Base-by-base conservation (phyloP, 1,140 invertebrate genomes). In the Tyrophagus putrescentiae region DNA sequence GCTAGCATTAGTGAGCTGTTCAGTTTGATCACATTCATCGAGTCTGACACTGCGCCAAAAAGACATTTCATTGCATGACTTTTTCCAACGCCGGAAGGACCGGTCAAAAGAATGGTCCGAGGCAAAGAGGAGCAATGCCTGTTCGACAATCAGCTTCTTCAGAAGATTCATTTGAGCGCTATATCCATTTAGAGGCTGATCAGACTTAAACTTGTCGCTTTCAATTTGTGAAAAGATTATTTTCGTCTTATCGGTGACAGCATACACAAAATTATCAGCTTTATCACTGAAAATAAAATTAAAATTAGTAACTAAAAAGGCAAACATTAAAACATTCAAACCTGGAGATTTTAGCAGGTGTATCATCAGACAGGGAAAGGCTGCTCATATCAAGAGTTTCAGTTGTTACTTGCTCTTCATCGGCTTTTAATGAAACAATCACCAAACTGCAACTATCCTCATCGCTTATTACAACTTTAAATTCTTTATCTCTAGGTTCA, bases 11-110 rank as follows among this genome's bases (percentile, higher is more conserved):
- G 21, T 11, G 42, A 34, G 31, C 62, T 27, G 36, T 61, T 18
- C 33, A 60, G 23, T 23, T 54, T 29, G 28, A 60, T 13, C 27
- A 60, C 39, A 44, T 53, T 41, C 31, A 63, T 42, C 28, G 39
- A 21, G 1, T 28, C 16, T 27, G 16, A n/a, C 13, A 63, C 29
- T 31, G 32, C 39, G 11, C 57, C n/a, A 3, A 31, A n/a, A 21
- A 63, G n/a, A 3, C 94, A 95, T 75, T 98, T 98, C 41, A 95
- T 95, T 65, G 98, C 76, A 94, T 98, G 97, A 57, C 95, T 99
- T 75, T 94, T 93, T 21, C 89, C 92, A 75, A 89, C 94, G 2
- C 91, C 87, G 16, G 94, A 93, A 31, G 94, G 93, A 11, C 94
- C 95, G 72, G 91, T 98, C 87, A 98, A 92, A 4, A 98, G 78